Evolutionary conservation across 2,113 vertebrate species (phyloP).

Genomic region (Vimba vimba): DNA sequence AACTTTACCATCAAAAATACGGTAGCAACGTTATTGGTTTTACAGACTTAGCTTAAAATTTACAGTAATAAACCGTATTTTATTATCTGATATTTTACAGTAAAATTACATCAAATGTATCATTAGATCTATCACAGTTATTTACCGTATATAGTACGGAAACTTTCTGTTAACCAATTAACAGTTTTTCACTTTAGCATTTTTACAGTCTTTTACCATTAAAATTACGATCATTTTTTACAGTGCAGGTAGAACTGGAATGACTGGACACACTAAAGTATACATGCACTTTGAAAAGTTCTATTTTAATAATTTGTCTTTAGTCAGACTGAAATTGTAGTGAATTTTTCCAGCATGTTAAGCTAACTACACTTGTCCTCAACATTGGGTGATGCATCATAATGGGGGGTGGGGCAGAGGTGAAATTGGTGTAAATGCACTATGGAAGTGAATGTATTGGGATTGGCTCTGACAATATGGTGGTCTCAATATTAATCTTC

Average conservation of each 20-base stretch:
- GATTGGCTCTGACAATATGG: constrained; percentile 25
- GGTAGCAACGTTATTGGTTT: too few relatives aligned
- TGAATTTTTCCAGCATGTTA: neutral
- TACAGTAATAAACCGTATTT: too few relatives aligned
- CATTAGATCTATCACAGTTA: too few relatives aligned
- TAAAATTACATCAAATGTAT: too few relatives aligned
- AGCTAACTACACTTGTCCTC: neutral
- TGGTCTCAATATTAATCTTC: constrained; percentile 55
- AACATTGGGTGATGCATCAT: neutral
- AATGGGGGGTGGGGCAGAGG: neutral
- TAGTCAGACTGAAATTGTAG: neutral
- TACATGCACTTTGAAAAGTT: neutral
- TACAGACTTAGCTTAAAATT: too few relatives aligned
- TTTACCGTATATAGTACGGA: too few relatives aligned
- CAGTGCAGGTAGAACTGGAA: neutral
- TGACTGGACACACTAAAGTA: neutral
- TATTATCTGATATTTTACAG: too few relatives aligned
- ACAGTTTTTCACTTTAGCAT: too few relatives aligned
- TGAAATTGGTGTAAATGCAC: neutral
- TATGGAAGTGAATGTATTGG: neutral
- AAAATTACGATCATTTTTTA: too few relatives aligned
- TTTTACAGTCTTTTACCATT: too few relatives aligned
- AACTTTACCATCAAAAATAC: too few relatives aligned
- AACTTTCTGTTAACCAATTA: too few relatives aligned
- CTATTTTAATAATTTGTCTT: neutral